Percentiles rank a stretch among this genome's conserved stretches.
These are phyloP conservation scores for Plutomurus gul DNA, from an alignment of 1,140 invertebrate genomes.

Conservation along the genomic window DNA sequence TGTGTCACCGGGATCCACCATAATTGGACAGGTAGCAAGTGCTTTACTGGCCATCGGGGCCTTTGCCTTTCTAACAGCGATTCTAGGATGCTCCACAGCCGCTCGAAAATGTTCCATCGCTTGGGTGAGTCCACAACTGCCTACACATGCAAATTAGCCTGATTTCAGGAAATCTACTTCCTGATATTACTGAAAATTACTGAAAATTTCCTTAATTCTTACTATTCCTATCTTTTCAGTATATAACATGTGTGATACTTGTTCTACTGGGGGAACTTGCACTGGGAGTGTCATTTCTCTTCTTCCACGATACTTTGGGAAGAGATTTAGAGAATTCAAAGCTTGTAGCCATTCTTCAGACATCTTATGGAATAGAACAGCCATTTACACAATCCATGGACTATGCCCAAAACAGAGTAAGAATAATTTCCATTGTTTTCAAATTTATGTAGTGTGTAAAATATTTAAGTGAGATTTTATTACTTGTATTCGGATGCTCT, in stretches of 20 bases:
- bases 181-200: too few species aligned
- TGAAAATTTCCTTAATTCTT: background rate
- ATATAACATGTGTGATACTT: slow-evolving; percentile 71
- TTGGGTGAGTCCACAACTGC: slow-evolving; percentile 60
- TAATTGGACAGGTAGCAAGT: slow-evolving; percentile 55
- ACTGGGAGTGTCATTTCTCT: slow-evolving; percentile 71
- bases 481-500: too few species aligned
- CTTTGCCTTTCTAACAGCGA: slow-evolving; percentile 66
- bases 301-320: slow-evolving; percentile 77
- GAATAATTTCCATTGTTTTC: too few species aligned
- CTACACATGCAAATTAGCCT: background rate
- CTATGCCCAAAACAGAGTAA: slow-evolving; percentile 70
- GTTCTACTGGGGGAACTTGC: slow-evolving; percentile 73
- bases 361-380: slow-evolving; percentile 72
- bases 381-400: slow-evolving; percentile 81
- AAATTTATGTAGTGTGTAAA: too few species aligned
- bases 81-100: slow-evolving; percentile 77
- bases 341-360: slow-evolving; percentile 71
- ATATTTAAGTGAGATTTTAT: too few species aligned
- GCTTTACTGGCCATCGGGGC: slow-evolving; percentile 65
- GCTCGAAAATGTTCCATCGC: slow-evolving; percentile 71
- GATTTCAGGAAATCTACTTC: background rate
- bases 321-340: slow-evolving; percentile 69
- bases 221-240: slow-evolving; percentile 62
- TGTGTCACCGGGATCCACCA: slow-evolving; percentile 62